Conservation (phyloP, 2,888 invertebrate species). For the Hecatera dysodea region DNA sequence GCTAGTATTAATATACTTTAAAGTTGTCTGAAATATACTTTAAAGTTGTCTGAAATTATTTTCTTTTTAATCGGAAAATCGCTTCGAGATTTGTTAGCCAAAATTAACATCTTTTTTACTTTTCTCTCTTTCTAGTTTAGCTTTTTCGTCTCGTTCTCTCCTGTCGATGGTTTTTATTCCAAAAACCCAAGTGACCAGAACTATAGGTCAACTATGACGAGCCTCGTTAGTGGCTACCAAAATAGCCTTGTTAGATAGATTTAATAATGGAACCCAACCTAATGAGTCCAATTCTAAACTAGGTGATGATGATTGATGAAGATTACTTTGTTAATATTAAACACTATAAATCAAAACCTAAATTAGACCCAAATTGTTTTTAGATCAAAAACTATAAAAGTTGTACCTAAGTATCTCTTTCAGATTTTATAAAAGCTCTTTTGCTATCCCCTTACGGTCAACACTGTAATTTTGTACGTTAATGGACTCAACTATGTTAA, state of each 20-base stretch:
- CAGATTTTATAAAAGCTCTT: conserved; percentile 5
- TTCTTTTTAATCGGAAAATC: neutral
- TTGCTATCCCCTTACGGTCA: conserved; percentile 6
- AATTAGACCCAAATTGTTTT: conserved; percentile 10
- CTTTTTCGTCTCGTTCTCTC: neutral
- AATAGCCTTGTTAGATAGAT: conserved; percentile 12
- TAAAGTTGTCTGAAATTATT: neutral
- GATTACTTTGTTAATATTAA: conserved; percentile 17
- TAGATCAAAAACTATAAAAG: conserved; percentile 6
- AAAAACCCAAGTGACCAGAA: neutral
- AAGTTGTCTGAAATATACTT: too few relatives aligned
- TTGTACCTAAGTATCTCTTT: too few relatives aligned
- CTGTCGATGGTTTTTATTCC: neutral
- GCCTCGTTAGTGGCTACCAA: conserved; percentile 19
- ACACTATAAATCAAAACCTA: conserved; percentile 33
- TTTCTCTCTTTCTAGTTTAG: neutral
- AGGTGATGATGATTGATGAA: conserved; percentile 41
- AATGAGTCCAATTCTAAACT: conserved; percentile 29
- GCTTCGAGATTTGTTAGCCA: neutral
- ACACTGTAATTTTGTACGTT: conserved; percentile 32
- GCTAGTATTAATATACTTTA: too few relatives aligned
- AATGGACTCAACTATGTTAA: conserved; percentile 24
- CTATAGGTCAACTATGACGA: neutral
- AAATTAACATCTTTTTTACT: neutral
- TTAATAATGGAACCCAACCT: conserved; percentile 21